Evolutionary conservation across 2,888 invertebrate species (phyloP).

Genomic region (Leptinotarsa peninsularis): DNA sequence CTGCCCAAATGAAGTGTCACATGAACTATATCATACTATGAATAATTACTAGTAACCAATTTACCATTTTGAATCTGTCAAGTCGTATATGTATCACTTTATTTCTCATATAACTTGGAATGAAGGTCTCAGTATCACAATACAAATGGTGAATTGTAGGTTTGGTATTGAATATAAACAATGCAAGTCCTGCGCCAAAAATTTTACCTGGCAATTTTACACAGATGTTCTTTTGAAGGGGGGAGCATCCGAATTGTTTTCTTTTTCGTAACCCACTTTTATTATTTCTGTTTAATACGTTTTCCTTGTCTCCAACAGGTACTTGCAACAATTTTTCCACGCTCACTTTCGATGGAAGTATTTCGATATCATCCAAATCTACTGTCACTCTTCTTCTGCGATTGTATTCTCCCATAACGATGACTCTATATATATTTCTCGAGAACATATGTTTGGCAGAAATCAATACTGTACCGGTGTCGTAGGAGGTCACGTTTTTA

Average conservation of each 20-base stretch:
- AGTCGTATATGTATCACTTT: too few species aligned
- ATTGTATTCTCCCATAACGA: conserved; percentile 1
- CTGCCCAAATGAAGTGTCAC: too few species aligned
- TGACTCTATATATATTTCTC: not conserved
- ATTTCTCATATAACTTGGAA: too few species aligned
- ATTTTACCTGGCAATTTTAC: not conserved
- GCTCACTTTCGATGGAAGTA: not conserved
- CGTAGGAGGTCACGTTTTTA: not conserved
- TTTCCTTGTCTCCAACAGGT: not conserved
- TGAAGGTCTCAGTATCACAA: too few species aligned
- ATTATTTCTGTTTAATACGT: not conserved
- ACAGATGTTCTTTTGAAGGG: not conserved
- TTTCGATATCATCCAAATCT: not conserved
- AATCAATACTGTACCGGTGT: not conserved
- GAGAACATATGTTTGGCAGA: not conserved
- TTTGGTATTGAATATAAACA: too few species aligned
- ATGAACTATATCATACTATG: too few species aligned
- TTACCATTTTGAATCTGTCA: too few species aligned
- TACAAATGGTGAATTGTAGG: too few species aligned
- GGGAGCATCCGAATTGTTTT: not conserved
- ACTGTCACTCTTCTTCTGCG: not conserved
- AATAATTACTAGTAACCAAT: too few species aligned
- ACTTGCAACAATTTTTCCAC: not conserved
- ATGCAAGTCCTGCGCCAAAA: too few species aligned
- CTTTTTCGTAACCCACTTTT: not conserved